Evolutionary conservation across 1,140 invertebrate genomes (phyloP), one percentile per base, ranked within the genome.

Genomic region (Akabosia matsudoensis): DNA sequence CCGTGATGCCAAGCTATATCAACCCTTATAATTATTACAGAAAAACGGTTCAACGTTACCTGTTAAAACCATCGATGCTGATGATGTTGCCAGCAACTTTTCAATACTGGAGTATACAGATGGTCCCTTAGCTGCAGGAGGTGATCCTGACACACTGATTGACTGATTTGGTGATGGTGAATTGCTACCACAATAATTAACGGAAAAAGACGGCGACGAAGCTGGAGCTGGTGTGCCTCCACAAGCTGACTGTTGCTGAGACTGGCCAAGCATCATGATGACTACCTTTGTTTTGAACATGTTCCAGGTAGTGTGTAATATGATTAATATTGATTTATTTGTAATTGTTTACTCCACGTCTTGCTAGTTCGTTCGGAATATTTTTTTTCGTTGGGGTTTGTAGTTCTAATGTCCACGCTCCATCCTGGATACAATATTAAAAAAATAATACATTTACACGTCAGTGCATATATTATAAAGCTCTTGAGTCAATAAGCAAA

Each of bases 61-160:
- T 56, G 54, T 3, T 56, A 24, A 56, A 7, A 18, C 37, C 7
- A 18, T 18, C 61, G 61, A 7, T 7, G 61, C 24, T 30, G 28
- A 30, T 13, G 72, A 54, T 18, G 45, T 14, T 26, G 76, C 80
- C 33, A 81, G 54, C 22, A 81, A 72, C 76, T 79, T 81, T 30
- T 81, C 80, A 74, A 81, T 81, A 33, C 80, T 81, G 24, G 80
- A 79, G 75, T 81, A 81, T 24, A 81, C 75, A 3, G 80, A 81
- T 26, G 34, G 70, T 30, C 67, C 13, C 28, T 30, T 70, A 24
- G 10, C 28, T 70, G 67, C 4, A 67, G 14, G 14, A 14, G 54
- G 24, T 22, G 24, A 10, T 28, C 7, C 24, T 7, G 61, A 67
- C 7, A 30, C 10, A 10, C 13, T 24, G 24, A 22, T 7, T 45